Conservation (phyloP, 2,888 invertebrate genomes). For the Mimumesa dahlbomi region DNA sequence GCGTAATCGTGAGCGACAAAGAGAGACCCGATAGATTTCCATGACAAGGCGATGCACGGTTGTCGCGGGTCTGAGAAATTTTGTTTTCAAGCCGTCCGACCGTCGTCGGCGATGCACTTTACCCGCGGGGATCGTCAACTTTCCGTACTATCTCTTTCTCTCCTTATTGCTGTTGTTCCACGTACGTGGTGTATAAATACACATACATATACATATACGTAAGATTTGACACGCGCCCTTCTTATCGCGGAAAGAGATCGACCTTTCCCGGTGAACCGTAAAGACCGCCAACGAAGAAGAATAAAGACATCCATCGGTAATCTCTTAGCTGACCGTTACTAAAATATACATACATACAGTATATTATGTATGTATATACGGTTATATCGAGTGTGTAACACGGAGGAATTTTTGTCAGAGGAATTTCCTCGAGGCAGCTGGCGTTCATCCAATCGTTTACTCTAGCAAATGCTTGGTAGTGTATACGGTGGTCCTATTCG, state of each 20-base stretch:
- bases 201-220: conserved; percentile 2
- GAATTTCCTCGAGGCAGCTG: conserved; percentile 49
- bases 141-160: conserved; percentile 18
- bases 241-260: conserved; percentile 20
- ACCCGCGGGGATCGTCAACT: conserved; percentile 1
- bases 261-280: conserved; percentile 8
- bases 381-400: conserved; percentile 19
- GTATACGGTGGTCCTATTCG: conserved; percentile 23
- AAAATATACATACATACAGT: conserved; percentile 2
- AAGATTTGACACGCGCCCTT: conserved; percentile 34
- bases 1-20: conserved; percentile 23
- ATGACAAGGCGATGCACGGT: conserved; percentile 44
- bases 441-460: conserved; percentile 52
- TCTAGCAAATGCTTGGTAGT: conserved; percentile 28
- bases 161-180: not conserved
- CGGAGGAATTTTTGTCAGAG: conserved; percentile 44
- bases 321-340: not conserved
- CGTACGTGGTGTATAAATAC: not conserved
- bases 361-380: not conserved
- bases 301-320: not conserved
- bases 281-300: not conserved
- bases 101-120: conserved; percentile 26
- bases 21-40: conserved; percentile 40
- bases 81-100: conserved; percentile 4
- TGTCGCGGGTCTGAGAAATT: conserved; percentile 24